These are phyloP conservation scores for Pyralis farinalis DNA, from an alignment of 2,888 invertebrate species.

Conservation along the genomic window DNA sequence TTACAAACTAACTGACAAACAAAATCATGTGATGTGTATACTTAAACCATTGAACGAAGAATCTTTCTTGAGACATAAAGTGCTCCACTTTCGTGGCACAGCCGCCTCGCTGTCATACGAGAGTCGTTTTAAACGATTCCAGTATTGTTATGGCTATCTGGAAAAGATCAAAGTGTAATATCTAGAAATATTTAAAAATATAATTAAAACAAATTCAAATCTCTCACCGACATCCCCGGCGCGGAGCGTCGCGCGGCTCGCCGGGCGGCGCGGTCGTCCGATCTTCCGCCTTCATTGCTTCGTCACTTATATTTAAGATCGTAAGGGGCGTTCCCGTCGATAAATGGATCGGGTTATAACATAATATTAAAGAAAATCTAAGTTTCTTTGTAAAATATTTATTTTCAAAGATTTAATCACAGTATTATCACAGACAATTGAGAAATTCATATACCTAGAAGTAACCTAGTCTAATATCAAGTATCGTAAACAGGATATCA, in stretches of 20 bases:
- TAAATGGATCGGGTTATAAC: slow-evolving; percentile 8
- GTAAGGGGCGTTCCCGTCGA: neutral
- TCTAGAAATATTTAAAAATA: slow-evolving; percentile 39
- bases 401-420: slow-evolving; percentile 5
- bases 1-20: slow-evolving; percentile 28
- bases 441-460: neutral
- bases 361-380: slow-evolving; percentile 14
- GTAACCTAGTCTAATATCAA: too few relatives aligned
- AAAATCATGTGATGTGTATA: slow-evolving; percentile 38
- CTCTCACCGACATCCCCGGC: slow-evolving; percentile 39
- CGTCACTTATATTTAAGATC: slow-evolving; percentile 8
- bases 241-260: slow-evolving; percentile 17
- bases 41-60: slow-evolving; percentile 42
- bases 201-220: slow-evolving; percentile 20
- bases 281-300: slow-evolving; percentile 9
- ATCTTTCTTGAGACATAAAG: slow-evolving; percentile 11
- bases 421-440: slow-evolving; percentile 13
- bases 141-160: slow-evolving; percentile 35
- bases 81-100: too few relatives aligned
- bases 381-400: slow-evolving; percentile 9
- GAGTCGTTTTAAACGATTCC: slow-evolving; percentile 10
- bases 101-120: slow-evolving; percentile 7
- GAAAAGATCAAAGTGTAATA: slow-evolving; percentile 70
- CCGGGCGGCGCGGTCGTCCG: neutral
- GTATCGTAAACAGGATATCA: too few relatives aligned